A percentile compares a stretch with the other conserved stretches of the same genome.
Evolutionary conservation across 2,888 invertebrate species (phyloP).

Genomic region (Parnassius mnemosyne): DNA sequence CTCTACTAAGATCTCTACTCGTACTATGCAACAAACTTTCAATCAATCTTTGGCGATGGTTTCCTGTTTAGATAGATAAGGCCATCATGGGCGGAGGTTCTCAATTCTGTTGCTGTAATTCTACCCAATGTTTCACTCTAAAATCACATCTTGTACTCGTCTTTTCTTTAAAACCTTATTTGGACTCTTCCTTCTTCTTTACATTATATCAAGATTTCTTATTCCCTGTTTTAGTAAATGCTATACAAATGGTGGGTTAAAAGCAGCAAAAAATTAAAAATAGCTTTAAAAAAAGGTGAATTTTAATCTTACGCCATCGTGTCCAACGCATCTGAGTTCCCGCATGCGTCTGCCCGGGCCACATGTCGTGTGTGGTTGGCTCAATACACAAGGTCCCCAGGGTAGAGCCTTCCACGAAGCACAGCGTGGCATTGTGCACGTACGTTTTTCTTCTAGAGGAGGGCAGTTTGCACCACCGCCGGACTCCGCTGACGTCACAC

Average conservation of each 20-base stretch:
- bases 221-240: too few species aligned
- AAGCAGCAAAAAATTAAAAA: not conserved
- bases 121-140: too few species aligned
- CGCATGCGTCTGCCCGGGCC: slow-evolving; percentile 81
- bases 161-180: too few species aligned
- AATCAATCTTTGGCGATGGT: too few species aligned
- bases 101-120: too few species aligned
- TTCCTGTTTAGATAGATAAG: too few species aligned
- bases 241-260: not conserved
- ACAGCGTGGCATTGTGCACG: slow-evolving; percentile 76
- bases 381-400: slow-evolving; percentile 76
- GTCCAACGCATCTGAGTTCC: slow-evolving; percentile 78
- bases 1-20: too few species aligned
- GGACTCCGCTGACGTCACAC: slow-evolving; percentile 72
- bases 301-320: slow-evolving; percentile 65
- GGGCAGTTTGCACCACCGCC: slow-evolving; percentile 75
- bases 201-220: too few species aligned
- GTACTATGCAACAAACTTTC: too few species aligned
- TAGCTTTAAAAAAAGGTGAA: not conserved
- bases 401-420: slow-evolving; percentile 75
- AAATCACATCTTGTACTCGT: too few species aligned
- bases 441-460: slow-evolving; percentile 77
- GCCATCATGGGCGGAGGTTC: too few species aligned
- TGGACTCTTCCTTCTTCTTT: too few species aligned
- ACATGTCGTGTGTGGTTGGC: slow-evolving; percentile 69